Evolutionary conservation across 1,140 invertebrate genomes (phyloP), one percentile per base, ranked within the genome.

Genomic region (Mesaphorura yosii): DNA sequence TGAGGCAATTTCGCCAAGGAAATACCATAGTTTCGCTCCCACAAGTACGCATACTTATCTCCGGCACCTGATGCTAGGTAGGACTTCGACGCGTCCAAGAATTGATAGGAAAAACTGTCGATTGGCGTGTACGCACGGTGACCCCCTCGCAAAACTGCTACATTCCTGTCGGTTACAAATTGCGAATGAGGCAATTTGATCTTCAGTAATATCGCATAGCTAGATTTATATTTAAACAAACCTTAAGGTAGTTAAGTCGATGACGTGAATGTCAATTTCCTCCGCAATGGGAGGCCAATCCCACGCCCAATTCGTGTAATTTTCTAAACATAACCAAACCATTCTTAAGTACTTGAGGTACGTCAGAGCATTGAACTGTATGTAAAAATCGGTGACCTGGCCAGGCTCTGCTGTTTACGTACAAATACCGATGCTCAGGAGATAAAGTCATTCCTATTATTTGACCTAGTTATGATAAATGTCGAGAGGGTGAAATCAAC

Each of bases 31-130:
- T 89, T 83, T 7, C 60, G n/a, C 40, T 62, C 56, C 60, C 60
- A 62, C 7, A 90, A 64, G 65, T 89, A 89, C 1, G 84, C 81
- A 67, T 85, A 80, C 64, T 82, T 81, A 67, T 90, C 86, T 72
- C 90, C 87, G 27, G 87, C 85, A 20, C 88, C 88, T 71, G 86
- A 89, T 28, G 86, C 86, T 7, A 91, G 84, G 72, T 86, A 90
- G 67, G 87, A 78, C 56, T 88, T 75, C 63, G 80, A 84, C 4
- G 89, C 86, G 70, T 90, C 85, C 17, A 90, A 72, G 68, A 89
- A 90, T 61, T 89, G 88, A 61, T 89, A 89, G 68, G 88, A 90
- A 64, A 86, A 90, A 67, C 89, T 86, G 51, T 86, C 84, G 66
- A 86, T 87, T 5, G 84, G 79, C 3, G 86, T 89, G 64, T 86